Base-by-base conservation (phyloP, 2,888 invertebrate species). In the Coenonympha arcania region DNA sequence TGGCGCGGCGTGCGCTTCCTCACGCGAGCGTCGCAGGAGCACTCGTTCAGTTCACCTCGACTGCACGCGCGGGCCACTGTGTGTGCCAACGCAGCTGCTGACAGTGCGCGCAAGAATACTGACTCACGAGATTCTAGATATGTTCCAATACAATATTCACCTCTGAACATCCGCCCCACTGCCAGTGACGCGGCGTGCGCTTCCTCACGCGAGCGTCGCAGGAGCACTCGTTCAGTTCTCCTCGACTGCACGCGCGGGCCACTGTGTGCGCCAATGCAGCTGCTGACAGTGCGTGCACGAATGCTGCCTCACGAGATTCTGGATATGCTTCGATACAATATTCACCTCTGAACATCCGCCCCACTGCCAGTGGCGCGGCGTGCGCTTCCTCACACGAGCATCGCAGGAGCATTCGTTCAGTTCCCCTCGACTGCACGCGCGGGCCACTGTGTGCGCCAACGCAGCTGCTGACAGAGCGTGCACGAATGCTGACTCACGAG, bases 111-210 rank as follows among this genome's bases (percentile, higher is more conserved):
- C 33, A 96, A 91, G 76, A 94, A 96, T 3, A 96, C 95, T 54
- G 95, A 93, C 77, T n/a, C n/a, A n/a, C n/a, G n/a, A n/a, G n/a
- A n/a, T n/a, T n/a, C n/a, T n/a, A n/a, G n/a, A n/a, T n/a, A n/a
- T n/a, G n/a, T n/a, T 16, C 3, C 18, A 18, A 33, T 11, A 26
- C 19, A 37, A 22, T 11, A 33, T 47, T 72, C 79, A 91, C 93
- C 88, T 96, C 95, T 28, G 95, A 96, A 77, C 96, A 96, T 0
- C 96, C 96, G 52, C 96, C 95, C 96, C 96, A 96, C 76, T 95
- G 93, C 93, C 93, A 93, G 62, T 91, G 91, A 56, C 92, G 89
- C 19, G 92, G 90, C n/a, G 90, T 90, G 60, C 91, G 89, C 62
- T 89, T 88, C 63, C 93, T 87, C n/a, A 93, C 91, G 43, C 91